Conservation (phyloP, 2,888 invertebrate species). For the Panorpa germanica region DNA sequence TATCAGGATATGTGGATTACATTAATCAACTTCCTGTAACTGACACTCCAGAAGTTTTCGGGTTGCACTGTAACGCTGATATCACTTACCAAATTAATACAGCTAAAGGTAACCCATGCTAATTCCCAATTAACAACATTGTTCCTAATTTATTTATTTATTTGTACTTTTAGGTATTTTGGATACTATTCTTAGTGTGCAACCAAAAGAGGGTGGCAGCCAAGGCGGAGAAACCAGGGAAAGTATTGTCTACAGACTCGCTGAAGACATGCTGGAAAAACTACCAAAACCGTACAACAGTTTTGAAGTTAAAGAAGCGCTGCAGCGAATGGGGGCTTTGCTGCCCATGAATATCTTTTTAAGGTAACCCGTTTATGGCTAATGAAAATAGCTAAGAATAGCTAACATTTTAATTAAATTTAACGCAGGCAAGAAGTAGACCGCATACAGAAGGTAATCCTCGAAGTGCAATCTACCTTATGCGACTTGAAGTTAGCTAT, state of each 20-base stretch:
- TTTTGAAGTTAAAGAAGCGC: slow-evolving; percentile 77
- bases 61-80: slow-evolving; percentile 90
- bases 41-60: slow-evolving; percentile 91
- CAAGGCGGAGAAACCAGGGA: slow-evolving; percentile 87
- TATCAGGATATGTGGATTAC: slow-evolving; percentile 67
- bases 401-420: slow-evolving; percentile 4
- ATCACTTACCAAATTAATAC: slow-evolving; percentile 96
- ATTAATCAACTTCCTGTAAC: slow-evolving; percentile 68
- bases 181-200: slow-evolving; percentile 89
- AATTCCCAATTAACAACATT: background rate
- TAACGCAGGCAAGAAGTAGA: slow-evolving; percentile 48
- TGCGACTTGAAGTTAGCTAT: slow-evolving; percentile 85
- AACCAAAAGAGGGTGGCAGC: slow-evolving; percentile 86
- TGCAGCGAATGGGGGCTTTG: slow-evolving; percentile 80
- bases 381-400: too few relatives aligned
- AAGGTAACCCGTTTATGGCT: slow-evolving; percentile 25
- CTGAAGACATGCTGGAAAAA: slow-evolving; percentile 83
- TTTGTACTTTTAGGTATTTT: slow-evolving; percentile 38
- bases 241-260: slow-evolving; percentile 75
- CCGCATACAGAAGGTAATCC: slow-evolving; percentile 75
- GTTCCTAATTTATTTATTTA: background rate
- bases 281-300: slow-evolving; percentile 69
- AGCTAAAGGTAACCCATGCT: slow-evolving; percentile 46
- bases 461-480: slow-evolving; percentile 57
- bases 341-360: slow-evolving; percentile 94